phyloP scores from a whole-genome alignment of 2,113 vertebrate genomes.

The Pimephales promelas region DNA sequence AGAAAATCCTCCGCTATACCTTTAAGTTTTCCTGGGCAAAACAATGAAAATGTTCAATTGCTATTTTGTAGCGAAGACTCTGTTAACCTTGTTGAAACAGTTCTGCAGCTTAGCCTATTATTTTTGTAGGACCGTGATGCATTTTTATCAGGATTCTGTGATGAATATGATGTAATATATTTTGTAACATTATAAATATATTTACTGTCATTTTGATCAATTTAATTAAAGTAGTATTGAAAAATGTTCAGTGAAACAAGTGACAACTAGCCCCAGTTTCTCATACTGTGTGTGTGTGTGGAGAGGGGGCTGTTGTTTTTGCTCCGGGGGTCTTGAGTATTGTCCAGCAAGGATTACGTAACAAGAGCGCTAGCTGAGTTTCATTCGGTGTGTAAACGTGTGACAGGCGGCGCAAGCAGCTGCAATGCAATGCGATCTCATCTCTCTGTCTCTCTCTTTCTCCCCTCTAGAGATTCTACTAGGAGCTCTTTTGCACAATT shows the following conservation, averaged over 20 bases:
- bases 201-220: background rate
- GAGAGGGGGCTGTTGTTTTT: conserved; percentile 47
- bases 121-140: background rate
- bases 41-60: background rate
- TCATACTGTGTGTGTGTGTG: background rate
- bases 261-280: background rate
- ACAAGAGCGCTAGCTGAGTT: conserved; percentile 44
- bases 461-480: background rate
- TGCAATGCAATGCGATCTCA: conserved; percentile 16
- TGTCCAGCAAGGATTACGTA: conserved; percentile 56
- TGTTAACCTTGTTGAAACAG: background rate
- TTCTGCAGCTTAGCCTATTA: background rate
- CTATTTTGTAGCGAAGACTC: too few relatives aligned
- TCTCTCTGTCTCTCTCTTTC: background rate
- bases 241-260: background rate
- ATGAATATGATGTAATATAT: background rate
- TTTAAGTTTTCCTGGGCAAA: background rate
- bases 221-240: background rate
- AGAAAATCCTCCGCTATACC: too few relatives aligned
- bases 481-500: conserved; percentile 7
- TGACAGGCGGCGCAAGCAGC: conserved; percentile 44
- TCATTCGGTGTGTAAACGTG: conserved; percentile 42
- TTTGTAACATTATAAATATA: background rate
- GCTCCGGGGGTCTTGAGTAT: conserved; percentile 48
- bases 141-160: background rate